Conservation (phyloP, 23 tunicate genomes). For the Trididemnum nubilum region DNA sequence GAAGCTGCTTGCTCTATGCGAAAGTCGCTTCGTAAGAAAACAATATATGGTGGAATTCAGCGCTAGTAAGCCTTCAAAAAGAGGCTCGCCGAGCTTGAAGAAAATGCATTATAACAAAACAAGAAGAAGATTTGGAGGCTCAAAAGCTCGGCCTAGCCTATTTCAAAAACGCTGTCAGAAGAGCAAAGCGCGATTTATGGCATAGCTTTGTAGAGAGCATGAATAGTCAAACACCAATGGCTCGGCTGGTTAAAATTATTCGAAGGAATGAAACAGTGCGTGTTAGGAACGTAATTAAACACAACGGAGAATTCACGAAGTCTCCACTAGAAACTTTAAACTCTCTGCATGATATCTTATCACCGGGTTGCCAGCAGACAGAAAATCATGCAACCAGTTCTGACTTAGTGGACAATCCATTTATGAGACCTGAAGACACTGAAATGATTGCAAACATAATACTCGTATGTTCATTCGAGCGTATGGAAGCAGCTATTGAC, state of each 20-base stretch:
- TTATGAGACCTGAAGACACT: background rate
- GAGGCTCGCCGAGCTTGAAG: background rate
- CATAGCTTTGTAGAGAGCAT: background rate
- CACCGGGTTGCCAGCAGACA: background rate
- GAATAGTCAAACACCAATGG: background rate
- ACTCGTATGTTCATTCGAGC: background rate
- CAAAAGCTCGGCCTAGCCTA: background rate
- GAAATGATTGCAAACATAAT: no score
- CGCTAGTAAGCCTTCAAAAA: background rate
- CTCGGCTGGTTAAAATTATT: background rate
- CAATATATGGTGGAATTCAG: background rate
- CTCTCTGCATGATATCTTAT: background rate
- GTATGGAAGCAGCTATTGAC: background rate
- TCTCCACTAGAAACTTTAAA: background rate
- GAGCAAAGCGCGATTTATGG: background rate
- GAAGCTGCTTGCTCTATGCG: background rate
- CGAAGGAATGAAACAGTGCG: background rate
- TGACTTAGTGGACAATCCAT: background rate
- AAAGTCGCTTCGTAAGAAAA: background rate
- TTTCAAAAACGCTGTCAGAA: background rate
- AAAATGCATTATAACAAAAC: background rate
- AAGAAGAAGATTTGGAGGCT: background rate
- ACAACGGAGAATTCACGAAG: background rate
- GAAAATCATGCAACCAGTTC: background rate
- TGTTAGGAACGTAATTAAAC: background rate